These are phyloP conservation scores for Cantharis nigra DNA, from an alignment of 2,888 invertebrate genomes.

Conservation along the genomic window DNA sequence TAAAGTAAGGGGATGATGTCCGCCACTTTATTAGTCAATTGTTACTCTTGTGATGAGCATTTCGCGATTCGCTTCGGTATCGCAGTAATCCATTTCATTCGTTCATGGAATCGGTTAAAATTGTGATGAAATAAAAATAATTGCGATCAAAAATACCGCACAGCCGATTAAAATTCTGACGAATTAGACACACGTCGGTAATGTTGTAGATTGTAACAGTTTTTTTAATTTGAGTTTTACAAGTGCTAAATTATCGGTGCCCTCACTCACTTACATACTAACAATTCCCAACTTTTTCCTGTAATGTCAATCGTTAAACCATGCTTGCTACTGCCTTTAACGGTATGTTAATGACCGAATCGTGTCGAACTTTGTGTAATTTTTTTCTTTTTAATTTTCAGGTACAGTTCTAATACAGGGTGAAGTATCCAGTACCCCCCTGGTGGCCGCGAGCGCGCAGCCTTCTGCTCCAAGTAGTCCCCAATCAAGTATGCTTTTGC, in stretches of 20 bases:
- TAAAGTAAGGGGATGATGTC: slow-evolving; percentile 30
- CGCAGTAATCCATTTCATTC: neutral
- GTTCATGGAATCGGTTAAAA: neutral
- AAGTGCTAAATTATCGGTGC: slow-evolving; percentile 5
- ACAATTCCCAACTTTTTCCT: neutral
- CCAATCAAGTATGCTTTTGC: slow-evolving; percentile 88
- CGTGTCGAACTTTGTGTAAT: neutral
- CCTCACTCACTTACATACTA: neutral
- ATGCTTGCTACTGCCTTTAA: slow-evolving; percentile 34
- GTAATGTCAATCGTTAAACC: slow-evolving; percentile 18
- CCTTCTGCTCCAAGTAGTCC: slow-evolving; percentile 66
- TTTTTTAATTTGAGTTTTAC: slow-evolving; percentile 13
- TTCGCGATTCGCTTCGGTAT: slow-evolving; percentile 23
- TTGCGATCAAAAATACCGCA: slow-evolving; percentile 11
- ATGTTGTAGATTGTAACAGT: neutral
- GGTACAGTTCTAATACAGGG: slow-evolving; percentile 55
- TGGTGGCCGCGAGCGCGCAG: slow-evolving; percentile 61
- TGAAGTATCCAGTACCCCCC: slow-evolving; percentile 53
- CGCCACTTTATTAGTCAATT: slow-evolving; percentile 29
- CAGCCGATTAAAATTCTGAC: slow-evolving; percentile 13
- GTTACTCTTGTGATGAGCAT: slow-evolving; percentile 17
- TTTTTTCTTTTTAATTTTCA: slow-evolving; percentile 39
- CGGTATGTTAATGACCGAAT: slow-evolving; percentile 24
- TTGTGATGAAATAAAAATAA: slow-evolving; percentile 11
- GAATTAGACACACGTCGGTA: slow-evolving; percentile 5